Evolutionary conservation across 2,888 invertebrate species (phyloP), one percentile per base, ranked within the genome.

Genomic region (Tridacna crocea): DNA sequence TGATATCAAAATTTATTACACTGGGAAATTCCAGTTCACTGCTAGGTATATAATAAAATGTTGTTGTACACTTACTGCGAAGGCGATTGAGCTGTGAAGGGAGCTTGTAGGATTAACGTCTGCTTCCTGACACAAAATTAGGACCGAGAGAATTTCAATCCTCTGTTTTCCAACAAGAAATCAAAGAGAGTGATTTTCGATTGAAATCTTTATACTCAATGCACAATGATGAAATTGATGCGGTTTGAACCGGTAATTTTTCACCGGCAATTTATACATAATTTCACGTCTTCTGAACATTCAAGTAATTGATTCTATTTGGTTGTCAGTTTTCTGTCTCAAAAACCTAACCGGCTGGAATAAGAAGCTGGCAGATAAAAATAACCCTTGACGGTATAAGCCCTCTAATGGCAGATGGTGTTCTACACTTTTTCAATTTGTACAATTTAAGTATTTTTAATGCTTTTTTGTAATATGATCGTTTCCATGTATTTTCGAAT

Each of bases 221-320:
- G 66, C 36, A 66, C 66, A 66, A n/a, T 36, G 46, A 66, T 66
- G 46, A 66, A 66, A 66, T 66, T 66, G 66, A 61, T 13, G 60
- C 68, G 55, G 19, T 48, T 70, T 51, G 63, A 77, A 61, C 61
- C 77, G 51, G 70, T 36, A 22, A 47, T 70, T 80, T 72, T 83
- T 80, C 83, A 72, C 22, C 55, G 63, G 60, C 68, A 75, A 74
- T 82, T 80, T 85, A 82, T 85, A 82, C 77, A 85, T 85, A 85
- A 85, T 85, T 85, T 85, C 82, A 85, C 85, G 82, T 80, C 48
- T 73, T 66, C 46, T 79, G 76, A 72, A 70, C 80, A 82, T 78
- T 72, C 63, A 48, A 79, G 80, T 79, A 80, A 82, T 85, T 80
- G 80, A 85, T 85, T 82, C 74, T 76, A 72, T 72, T 75, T 72